Conservation (phyloP, 2,888 invertebrate species). For the Noctua fimbriata region DNA sequence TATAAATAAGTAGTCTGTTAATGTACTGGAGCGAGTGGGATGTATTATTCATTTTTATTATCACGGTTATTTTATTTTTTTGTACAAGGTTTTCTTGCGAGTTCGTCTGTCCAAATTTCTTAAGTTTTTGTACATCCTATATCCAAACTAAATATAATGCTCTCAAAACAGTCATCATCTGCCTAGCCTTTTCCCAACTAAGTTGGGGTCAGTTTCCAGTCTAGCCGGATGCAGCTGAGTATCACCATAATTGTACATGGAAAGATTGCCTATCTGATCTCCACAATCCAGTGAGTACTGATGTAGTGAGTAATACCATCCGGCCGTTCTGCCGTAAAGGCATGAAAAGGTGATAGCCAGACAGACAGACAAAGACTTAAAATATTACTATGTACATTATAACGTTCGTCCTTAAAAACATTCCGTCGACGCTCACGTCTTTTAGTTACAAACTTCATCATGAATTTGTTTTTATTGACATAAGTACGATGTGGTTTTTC, state of each 20-base stretch:
- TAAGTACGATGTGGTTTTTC: neutral
- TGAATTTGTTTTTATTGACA: slow-evolving; percentile 23
- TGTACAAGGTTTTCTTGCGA: neutral
- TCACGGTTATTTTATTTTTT: slow-evolving; percentile 1
- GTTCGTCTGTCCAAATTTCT: neutral
- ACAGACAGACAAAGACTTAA: neutral
- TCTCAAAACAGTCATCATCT: too few species aligned
- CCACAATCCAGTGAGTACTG: neutral
- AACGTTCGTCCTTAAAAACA: neutral
- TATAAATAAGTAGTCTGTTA: slow-evolving; percentile 46
- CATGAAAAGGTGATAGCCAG: neutral
- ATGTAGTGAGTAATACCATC: neutral
- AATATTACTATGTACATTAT: neutral
- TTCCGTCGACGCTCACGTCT: neutral
- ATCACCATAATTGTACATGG: neutral
- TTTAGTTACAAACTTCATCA: neutral
- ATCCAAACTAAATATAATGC: too few species aligned
- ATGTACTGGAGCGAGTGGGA: slow-evolving; percentile 34
- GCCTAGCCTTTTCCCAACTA: too few species aligned
- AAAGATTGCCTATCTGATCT: neutral
- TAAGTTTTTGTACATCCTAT: too few species aligned
- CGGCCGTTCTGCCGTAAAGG: neutral
- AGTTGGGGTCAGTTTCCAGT: too few species aligned
- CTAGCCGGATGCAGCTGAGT: too few species aligned
- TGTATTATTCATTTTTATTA: slow-evolving; percentile 43